phyloP scores from a whole-genome alignment of 2,797 vertebrate genomes.

The Adrianichthys oophorus region DNA sequence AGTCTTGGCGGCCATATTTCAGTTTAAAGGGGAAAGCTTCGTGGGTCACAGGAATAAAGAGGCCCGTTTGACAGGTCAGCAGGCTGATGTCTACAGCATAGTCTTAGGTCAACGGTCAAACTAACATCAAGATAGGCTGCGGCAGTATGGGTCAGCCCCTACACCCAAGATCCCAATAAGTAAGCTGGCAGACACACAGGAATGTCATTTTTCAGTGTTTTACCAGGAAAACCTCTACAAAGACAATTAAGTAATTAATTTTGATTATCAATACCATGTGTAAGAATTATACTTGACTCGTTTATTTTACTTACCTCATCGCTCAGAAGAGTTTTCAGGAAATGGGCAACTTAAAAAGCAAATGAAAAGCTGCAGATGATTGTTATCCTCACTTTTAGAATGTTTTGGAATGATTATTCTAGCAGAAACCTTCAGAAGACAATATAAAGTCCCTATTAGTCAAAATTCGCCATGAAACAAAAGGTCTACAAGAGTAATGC shows the following conservation, averaged over 20 bases:
- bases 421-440: constrained; percentile 3
- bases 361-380: constrained; percentile 5
- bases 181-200: constrained; percentile 65
- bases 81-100: constrained; percentile 66
- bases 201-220: constrained; percentile 52
- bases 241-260: constrained; percentile 15
- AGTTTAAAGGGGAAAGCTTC: constrained; percentile 83
- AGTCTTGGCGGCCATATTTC: constrained; percentile 82
- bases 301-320: not conserved
- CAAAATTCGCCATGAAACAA: constrained; percentile 1
- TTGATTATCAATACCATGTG: not conserved
- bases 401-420: not conserved
- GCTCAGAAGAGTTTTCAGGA: not conserved
- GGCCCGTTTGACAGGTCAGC: constrained; percentile 85
- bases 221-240: constrained; percentile 18
- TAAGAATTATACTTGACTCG: not conserved
- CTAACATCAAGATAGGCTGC: constrained; percentile 79
- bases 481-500: not conserved
- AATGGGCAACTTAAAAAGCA: not conserved
- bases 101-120: constrained; percentile 78
- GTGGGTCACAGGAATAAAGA: constrained; percentile 88
- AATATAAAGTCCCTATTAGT: not conserved
- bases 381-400: constrained; percentile 1
- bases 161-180: constrained; percentile 51
- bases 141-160: constrained; percentile 69